A percentile compares a stretch with the other conserved stretches of the same genome.
Evolutionary conservation across 1,140 invertebrate species (phyloP).

Genomic region (Frieseomelitta varia): DNA sequence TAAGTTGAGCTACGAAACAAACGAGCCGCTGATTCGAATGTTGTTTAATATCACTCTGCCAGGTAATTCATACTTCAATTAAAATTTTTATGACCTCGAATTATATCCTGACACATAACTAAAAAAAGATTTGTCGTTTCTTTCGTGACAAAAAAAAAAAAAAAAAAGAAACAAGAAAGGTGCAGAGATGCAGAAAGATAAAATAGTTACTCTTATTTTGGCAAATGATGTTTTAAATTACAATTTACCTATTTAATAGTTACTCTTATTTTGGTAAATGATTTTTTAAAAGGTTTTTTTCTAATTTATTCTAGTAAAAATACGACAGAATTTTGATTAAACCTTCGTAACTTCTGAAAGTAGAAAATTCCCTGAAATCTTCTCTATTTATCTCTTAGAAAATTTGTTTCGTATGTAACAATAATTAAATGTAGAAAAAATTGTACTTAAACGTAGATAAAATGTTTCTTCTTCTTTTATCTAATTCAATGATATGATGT

Average conservation of each 20-base stretch:
- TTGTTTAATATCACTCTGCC: slow-evolving; percentile 1
- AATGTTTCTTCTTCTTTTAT: no score
- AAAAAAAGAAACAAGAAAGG: no score
- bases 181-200: no score
- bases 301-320: not conserved
- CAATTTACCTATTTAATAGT: no score
- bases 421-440: no score
- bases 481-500: not conserved
- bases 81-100: not conserved
- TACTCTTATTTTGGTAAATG: not conserved
- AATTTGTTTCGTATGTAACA: not conserved
- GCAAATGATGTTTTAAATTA: no score
- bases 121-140: not conserved
- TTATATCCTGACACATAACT: not conserved
- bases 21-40: slow-evolving; percentile 26
- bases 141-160: not conserved
- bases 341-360: not conserved
- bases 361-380: not conserved
- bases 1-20: slow-evolving; percentile 77
- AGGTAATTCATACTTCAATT: slow-evolving; percentile 38
- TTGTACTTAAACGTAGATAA: no score
- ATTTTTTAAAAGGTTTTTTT: not conserved
- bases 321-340: not conserved
- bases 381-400: not conserved
- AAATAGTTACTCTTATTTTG: not conserved